Conservation (phyloP, 2,113 vertebrate genomes). For the Meriones unguiculatus region DNA sequence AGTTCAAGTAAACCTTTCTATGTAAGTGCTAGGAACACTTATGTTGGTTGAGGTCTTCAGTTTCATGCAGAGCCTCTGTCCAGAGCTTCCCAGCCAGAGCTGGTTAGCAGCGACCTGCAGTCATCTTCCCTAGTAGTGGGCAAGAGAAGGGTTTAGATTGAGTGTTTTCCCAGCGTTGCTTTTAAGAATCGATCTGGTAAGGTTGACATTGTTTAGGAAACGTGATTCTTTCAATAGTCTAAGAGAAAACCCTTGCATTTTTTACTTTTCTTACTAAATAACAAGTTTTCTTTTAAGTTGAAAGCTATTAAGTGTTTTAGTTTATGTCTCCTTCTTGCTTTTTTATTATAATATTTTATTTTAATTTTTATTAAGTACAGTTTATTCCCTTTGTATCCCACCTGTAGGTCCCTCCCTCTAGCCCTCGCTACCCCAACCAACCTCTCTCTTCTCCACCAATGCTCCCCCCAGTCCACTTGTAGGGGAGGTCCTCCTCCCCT, state of each 20-base stretch:
- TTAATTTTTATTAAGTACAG: no score
- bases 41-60: neutral
- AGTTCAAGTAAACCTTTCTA: slow-evolving; percentile 16
- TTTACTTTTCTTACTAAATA: slow-evolving; percentile 57
- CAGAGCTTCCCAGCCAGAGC: neutral
- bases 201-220: slow-evolving; percentile 27
- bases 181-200: slow-evolving; percentile 12
- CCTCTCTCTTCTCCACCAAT: no score
- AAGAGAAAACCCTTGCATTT: slow-evolving; percentile 40
- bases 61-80: neutral
- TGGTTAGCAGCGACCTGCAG: neutral
- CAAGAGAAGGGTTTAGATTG: neutral
- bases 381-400: no score
- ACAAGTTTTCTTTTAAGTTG: slow-evolving; percentile 45
- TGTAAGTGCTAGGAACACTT: slow-evolving; percentile 47
- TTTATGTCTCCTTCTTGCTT: slow-evolving; percentile 59
- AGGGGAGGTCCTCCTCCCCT: no score
- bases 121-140: neutral
- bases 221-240: slow-evolving; percentile 13
- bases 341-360: slow-evolving; percentile 21
- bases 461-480: no score
- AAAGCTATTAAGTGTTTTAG: slow-evolving; percentile 64
- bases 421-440: no score
- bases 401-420: no score
- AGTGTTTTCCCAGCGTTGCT: neutral